These are phyloP conservation scores for Merodon equestris DNA, from an alignment of 2,888 invertebrate genomes.

Conservation along the genomic window DNA sequence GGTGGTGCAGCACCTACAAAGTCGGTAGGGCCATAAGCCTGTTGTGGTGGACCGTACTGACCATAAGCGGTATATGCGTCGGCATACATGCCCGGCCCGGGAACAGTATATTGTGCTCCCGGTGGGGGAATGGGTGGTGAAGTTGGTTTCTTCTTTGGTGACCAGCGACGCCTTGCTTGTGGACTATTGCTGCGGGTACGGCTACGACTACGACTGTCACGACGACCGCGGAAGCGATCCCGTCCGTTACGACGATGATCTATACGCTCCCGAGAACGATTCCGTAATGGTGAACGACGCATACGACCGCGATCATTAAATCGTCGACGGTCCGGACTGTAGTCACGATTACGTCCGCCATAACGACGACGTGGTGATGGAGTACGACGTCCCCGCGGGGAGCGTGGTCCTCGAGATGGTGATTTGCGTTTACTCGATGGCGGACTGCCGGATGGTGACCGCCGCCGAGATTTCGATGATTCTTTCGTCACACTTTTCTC, in stretches of 20 bases:
- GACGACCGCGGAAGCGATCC: conserved; percentile 71
- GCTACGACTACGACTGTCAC: conserved; percentile 72
- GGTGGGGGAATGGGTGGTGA: conserved; percentile 70
- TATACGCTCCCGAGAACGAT: conserved; percentile 71
- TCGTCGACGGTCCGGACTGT: conserved; percentile 70
- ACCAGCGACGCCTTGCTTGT: conserved; percentile 75
- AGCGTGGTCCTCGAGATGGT: conserved; percentile 48
- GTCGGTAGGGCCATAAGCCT: conserved; percentile 71
- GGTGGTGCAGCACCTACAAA: conserved; percentile 71
- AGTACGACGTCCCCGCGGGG: conserved; percentile 72
- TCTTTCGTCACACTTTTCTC: conserved; percentile 64
- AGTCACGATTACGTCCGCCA: conserved; percentile 43
- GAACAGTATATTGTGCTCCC: conserved; percentile 71
- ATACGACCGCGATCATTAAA: conserved; percentile 72
- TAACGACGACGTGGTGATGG: conserved; percentile 75
- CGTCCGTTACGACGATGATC: conserved; percentile 70
- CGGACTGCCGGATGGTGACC: conserved; percentile 73
- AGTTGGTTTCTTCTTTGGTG: conserved; percentile 74
- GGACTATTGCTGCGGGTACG: conserved; percentile 72
- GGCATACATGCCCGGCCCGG: conserved; percentile 74
- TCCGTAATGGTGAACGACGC: conserved; percentile 67
- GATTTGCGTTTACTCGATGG: conserved; percentile 71
- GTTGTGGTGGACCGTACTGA: conserved; percentile 73
- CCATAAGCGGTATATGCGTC: conserved; percentile 72
- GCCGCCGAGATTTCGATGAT: conserved; percentile 70